phyloP scores from a whole-genome alignment of 2,113 vertebrate species.

The Cebus imitator region DNA sequence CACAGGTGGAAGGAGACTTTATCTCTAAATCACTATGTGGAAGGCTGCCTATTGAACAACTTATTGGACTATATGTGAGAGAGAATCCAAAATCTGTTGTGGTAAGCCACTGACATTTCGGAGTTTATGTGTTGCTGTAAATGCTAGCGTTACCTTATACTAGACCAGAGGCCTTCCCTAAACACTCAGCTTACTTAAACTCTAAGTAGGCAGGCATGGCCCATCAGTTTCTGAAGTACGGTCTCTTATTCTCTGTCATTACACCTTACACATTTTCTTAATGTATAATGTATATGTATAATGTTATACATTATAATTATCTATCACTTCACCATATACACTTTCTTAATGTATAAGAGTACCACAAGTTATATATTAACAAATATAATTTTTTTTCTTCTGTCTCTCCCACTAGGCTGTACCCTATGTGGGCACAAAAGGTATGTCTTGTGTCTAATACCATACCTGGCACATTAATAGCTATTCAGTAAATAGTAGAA shows the following conservation, averaged over 20 bases:
- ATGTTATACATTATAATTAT: neutral
- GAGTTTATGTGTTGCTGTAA: neutral
- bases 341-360: neutral
- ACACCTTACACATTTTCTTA: neutral
- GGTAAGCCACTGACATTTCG: neutral
- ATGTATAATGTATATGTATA: too few species aligned
- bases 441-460: neutral
- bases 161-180: neutral
- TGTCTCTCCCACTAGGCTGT: neutral
- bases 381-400: neutral
- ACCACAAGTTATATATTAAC: neutral
- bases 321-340: neutral
- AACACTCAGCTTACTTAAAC: neutral
- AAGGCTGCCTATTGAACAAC: neutral
- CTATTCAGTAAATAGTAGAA: neutral
- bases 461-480: neutral
- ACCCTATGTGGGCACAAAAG: neutral
- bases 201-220: neutral
- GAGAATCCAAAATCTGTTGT: neutral
- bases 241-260: neutral
- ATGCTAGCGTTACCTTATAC: neutral
- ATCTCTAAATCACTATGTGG: neutral
- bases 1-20: neutral
- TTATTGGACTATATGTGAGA: neutral
- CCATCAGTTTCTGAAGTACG: too few species aligned